A percentile compares a stretch with the other conserved stretches of the same genome.
Evolutionary conservation across 2,797 vertebrate species (phyloP).

Genomic region (Leucoraja ocellata): DNA sequence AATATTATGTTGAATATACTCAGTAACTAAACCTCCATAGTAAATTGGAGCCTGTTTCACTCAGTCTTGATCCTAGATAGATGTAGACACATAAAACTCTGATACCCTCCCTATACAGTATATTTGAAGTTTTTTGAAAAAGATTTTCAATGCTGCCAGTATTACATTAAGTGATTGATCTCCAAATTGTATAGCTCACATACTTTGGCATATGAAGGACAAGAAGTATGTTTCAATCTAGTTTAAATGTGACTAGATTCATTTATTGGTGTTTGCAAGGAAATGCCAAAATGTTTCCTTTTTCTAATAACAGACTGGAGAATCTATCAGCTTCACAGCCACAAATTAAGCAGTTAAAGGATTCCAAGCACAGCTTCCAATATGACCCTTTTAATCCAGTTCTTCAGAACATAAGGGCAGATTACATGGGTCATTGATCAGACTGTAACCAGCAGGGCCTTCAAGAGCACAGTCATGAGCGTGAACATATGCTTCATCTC

Average conservation of each 20-base stretch:
- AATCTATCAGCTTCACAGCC: conserved; percentile 7
- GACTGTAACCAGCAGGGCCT: conserved; percentile 35
- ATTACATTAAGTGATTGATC: not conserved
- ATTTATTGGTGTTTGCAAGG: not conserved
- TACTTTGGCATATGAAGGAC: not conserved
- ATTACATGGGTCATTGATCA: conserved; percentile 45
- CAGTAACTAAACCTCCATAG: no score
- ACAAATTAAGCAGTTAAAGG: conserved; percentile 39
- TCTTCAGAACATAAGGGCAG: conserved; percentile 48
- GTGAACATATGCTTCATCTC: conserved; percentile 16
- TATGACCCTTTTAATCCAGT: conserved; percentile 31
- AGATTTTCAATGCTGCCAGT: not conserved
- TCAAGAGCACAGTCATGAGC: not conserved
- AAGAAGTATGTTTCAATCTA: not conserved
- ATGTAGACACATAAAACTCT: no score
- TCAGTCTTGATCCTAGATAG: no score
- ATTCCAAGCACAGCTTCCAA: conserved; percentile 40
- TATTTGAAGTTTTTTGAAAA: not conserved
- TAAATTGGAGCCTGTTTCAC: not conserved
- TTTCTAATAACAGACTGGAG: conserved; percentile 38
- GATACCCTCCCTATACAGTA: no score
- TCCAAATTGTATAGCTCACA: not conserved
- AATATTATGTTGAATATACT: no score
- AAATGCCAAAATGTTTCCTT: conserved; percentile 17
- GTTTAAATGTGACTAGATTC: not conserved